These are phyloP conservation scores for Tanypteryx hageni DNA, from an alignment of 2,888 invertebrate genomes.

Conservation along the genomic window DNA sequence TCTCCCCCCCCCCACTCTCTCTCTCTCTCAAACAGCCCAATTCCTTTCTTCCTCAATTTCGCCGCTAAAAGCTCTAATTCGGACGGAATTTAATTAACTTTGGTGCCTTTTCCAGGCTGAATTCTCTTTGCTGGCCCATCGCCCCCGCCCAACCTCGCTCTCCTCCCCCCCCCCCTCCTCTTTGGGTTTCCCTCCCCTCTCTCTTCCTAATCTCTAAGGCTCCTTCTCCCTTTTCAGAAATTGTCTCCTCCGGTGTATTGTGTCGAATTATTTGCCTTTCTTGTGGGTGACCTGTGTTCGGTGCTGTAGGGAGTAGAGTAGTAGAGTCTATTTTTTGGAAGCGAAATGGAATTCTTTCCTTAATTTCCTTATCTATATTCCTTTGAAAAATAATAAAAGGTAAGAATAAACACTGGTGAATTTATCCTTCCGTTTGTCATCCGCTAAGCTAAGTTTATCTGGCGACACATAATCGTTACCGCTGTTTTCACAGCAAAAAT, in stretches of 20 bases:
- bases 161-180: neutral
- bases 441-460: neutral
- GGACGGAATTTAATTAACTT: slow-evolving; percentile 64
- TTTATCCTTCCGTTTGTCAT: neutral
- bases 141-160: neutral
- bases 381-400: neutral
- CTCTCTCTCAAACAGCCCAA: slow-evolving; percentile 42
- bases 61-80: slow-evolving; percentile 64
- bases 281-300: slow-evolving; percentile 37
- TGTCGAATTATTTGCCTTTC: slow-evolving; percentile 33
- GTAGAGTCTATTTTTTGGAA: neutral
- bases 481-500: too few relatives aligned
- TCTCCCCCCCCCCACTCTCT: neutral
- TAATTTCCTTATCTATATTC: too few relatives aligned
- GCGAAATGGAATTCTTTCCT: neutral
- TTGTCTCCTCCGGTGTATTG: slow-evolving; percentile 36
- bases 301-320: neutral
- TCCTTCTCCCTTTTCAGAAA: slow-evolving; percentile 8
- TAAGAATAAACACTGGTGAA: neutral
- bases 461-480: neutral
- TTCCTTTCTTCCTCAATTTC: slow-evolving; percentile 64
- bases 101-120: slow-evolving; percentile 57
- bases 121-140: slow-evolving; percentile 44
- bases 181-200: slow-evolving; percentile 16
- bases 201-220: slow-evolving; percentile 16